Percentiles rank a stretch among this genome's conserved stretches.
These are phyloP conservation scores for Tricholaema leucomelas DNA, from an alignment of 2,113 vertebrate species.

Conservation along the genomic window DNA sequence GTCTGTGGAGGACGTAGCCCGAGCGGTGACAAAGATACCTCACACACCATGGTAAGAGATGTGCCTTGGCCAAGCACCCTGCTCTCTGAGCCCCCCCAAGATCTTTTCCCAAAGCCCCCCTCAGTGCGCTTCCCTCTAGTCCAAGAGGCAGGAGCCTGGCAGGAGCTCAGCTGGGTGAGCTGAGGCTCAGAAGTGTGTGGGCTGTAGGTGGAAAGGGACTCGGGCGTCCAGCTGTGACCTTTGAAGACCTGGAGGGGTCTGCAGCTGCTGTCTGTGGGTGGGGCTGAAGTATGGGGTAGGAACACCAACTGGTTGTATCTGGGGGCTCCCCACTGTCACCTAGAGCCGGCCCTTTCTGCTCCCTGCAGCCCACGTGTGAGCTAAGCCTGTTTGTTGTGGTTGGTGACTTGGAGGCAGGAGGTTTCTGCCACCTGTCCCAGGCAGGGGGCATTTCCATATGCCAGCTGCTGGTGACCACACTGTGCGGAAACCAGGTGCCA, in stretches of 20 bases:
- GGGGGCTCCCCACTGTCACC: accelerated
- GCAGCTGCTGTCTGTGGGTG: neutral
- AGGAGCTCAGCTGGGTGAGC: neutral
- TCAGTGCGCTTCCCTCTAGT: accelerated
- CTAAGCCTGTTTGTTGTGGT: neutral
- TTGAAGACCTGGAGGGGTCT: accelerated
- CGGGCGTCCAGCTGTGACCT: accelerated
- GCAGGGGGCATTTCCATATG: neutral
- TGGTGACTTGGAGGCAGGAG: neutral
- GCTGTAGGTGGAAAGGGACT: neutral
- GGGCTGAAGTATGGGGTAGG: neutral
- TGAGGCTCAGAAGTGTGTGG: accelerated
- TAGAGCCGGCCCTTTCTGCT: accelerated
- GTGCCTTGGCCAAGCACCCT: accelerated
- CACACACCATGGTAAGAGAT: neutral
- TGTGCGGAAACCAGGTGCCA: neutral
- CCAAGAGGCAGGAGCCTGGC: accelerated
- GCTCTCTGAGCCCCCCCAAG: accelerated
- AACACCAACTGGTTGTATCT: accelerated
- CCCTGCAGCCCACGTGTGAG: accelerated
- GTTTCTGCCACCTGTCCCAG: neutral
- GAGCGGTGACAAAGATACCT: neutral
- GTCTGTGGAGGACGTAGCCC: conserved; percentile 39
- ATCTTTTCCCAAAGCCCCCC: neutral
- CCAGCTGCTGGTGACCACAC: neutral